These are phyloP conservation scores for Megalonaias nervosa DNA, from an alignment of 1,140 invertebrate genomes.

Conservation along the genomic window DNA sequence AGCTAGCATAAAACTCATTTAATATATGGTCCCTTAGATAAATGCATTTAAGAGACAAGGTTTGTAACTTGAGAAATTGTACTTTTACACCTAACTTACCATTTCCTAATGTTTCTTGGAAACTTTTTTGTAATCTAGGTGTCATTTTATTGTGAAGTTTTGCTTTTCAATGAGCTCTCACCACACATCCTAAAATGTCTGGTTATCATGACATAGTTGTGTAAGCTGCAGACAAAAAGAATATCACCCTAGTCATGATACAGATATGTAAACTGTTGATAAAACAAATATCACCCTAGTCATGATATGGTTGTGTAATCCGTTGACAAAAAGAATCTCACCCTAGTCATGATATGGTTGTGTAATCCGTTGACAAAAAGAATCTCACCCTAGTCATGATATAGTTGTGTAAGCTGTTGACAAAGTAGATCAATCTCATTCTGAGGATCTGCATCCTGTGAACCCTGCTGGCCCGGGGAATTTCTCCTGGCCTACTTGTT, in stretches of 20 bases:
- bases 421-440: slow-evolving; percentile 77
- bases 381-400: slow-evolving; percentile 75
- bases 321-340: slow-evolving; percentile 72
- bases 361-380: slow-evolving; percentile 76
- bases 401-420: slow-evolving; percentile 78
- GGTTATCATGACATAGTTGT: slow-evolving; percentile 77
- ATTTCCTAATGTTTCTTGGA: no score
- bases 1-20: no score
- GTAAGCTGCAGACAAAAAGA: slow-evolving; percentile 75
- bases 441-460: slow-evolving; percentile 76
- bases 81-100: no score
- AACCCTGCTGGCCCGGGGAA: slow-evolving; percentile 44
- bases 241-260: slow-evolving; percentile 75
- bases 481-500: slow-evolving; percentile 11
- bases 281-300: slow-evolving; percentile 66
- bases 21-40: no score
- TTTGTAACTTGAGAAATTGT: no score
- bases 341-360: slow-evolving; percentile 76
- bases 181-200: no score
- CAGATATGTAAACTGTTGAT: slow-evolving; percentile 78
- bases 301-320: slow-evolving; percentile 78
- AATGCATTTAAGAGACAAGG: no score
- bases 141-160: no score
- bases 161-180: no score
- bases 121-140: no score